Conservation (phyloP, 2,888 invertebrate genomes). For the Drosophila nr. fundita region DNA sequence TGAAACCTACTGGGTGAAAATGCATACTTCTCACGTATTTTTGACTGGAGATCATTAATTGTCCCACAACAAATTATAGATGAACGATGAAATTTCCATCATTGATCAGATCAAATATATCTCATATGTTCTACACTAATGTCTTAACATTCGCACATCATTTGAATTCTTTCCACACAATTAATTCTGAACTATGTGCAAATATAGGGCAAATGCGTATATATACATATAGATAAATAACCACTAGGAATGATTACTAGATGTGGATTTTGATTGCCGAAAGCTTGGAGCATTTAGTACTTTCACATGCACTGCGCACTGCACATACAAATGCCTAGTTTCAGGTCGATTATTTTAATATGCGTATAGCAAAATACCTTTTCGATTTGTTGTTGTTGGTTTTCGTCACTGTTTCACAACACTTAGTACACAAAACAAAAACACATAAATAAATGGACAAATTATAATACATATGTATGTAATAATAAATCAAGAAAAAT, state of each 20-base stretch:
- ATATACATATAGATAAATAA: not conserved
- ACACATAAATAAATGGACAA: conserved; percentile 10
- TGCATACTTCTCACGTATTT: not conserved
- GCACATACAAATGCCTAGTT: conserved; percentile 56
- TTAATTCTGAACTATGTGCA: not conserved
- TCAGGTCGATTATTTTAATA: conserved; percentile 32
- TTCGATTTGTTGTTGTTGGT: conserved; percentile 3
- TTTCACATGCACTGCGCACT: conserved; percentile 37
- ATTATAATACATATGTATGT: conserved; percentile 2
- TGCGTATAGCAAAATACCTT: conserved; percentile 56
- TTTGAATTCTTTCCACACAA: not conserved
- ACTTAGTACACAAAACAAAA: conserved; percentile 29
- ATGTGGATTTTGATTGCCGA: conserved; percentile 17
- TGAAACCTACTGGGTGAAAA: not conserved
- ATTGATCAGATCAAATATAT: not conserved
- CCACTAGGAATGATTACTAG: not conserved
- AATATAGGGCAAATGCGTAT: not conserved
- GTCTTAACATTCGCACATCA: not conserved
- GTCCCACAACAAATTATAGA: not conserved
- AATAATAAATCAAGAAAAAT: not conserved
- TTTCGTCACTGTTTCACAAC: conserved; percentile 30
- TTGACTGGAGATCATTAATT: not conserved
- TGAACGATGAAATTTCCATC: not conserved
- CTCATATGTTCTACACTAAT: not conserved
- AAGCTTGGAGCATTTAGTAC: conserved; percentile 17